Base-by-base conservation (phyloP, 2,113 vertebrate species). In the Theropithecus gelada region DNA sequence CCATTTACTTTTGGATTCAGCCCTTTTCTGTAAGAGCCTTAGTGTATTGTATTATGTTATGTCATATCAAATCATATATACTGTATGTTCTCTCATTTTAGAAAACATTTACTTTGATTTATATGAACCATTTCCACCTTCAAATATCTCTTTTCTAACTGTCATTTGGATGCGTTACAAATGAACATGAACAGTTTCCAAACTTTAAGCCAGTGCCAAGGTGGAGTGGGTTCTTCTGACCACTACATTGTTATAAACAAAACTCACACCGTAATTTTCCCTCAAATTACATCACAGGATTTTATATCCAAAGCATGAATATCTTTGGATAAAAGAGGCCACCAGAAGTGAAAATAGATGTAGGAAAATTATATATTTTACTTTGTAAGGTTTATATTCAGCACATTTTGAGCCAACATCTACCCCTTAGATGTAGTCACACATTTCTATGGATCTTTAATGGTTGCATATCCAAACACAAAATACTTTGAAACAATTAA, bases 291-390 rank as follows among this genome's bases (percentile, higher is more conserved):
- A 98, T 98, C 97, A 98, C 64, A 93, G 93, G 50, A 81, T 92
- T 97, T 96, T 98, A 45, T 96, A n/a, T 94, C 94, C 97, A 90
- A 96, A 94, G 79, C 64, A 97, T 73, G 83, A 96, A 93, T 97
- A 97, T 97, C 97, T 96, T 97, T 96, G 94, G 85, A 86, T 57
- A 55, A 97, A 95, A 94, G 97, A 98, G 85, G 85, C 50, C 92
- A 97, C 98, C 97, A 96, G 35, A 93, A 97, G 97, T 96, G 96
- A 96, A 98, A 98, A 97, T 97, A 97, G 95, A 97, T 95, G 78
- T 95, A 87, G 86, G 96, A 95, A 98, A 97, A 98, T 98, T 97
- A 97, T 32, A 98, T 43, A 94, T 64, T 96, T 76, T 82, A 83
- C 88, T 96, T 73, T 57, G 35, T 93, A 96, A 94, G 30, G 61